A percentile compares a stretch with the other conserved stretches of the same genome.
Evolutionary conservation across 2,888 invertebrate species (phyloP).

Genomic region (Drosophila anceps): DNA sequence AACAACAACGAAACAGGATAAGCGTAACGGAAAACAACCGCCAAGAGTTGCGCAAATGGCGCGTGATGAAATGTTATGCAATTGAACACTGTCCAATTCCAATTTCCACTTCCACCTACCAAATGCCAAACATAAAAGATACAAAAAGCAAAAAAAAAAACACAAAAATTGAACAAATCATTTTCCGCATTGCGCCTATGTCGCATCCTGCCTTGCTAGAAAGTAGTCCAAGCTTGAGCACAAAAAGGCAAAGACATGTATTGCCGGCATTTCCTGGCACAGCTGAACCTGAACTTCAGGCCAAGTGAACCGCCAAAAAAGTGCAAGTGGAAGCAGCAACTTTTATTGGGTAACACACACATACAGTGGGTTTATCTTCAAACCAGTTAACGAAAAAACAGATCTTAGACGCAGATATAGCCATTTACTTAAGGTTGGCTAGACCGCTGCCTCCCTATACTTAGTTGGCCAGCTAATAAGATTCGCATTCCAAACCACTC

Average conservation of each 20-base stretch:
- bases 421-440: slow-evolving; percentile 5
- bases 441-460: slow-evolving; percentile 15
- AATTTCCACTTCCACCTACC: slow-evolving; percentile 59
- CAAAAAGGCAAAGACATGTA: slow-evolving; percentile 53
- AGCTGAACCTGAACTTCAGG: slow-evolving; percentile 83
- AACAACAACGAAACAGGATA: slow-evolving; percentile 30
- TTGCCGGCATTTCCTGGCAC: slow-evolving; percentile 72
- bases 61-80: slow-evolving; percentile 74
- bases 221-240: slow-evolving; percentile 74
- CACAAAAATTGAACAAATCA: slow-evolving; percentile 16
- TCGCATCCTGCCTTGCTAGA: slow-evolving; percentile 68
- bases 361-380: slow-evolving; percentile 26
- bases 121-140: slow-evolving; percentile 7
- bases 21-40: slow-evolving; percentile 46
- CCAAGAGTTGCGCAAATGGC: slow-evolving; percentile 53
- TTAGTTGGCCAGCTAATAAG: slow-evolving; percentile 30
- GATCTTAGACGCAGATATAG: slow-evolving; percentile 45
- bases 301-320: slow-evolving; percentile 46
- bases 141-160: not conserved
- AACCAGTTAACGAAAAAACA: slow-evolving; percentile 39
- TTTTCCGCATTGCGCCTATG: slow-evolving; percentile 65
- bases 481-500: slow-evolving; percentile 1
- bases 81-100: slow-evolving; percentile 43
- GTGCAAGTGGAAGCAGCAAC: slow-evolving; percentile 45
- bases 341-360: slow-evolving; percentile 55